These are phyloP conservation scores for Ophion ventricosus DNA, from an alignment of 2,888 invertebrate species.

Conservation along the genomic window DNA sequence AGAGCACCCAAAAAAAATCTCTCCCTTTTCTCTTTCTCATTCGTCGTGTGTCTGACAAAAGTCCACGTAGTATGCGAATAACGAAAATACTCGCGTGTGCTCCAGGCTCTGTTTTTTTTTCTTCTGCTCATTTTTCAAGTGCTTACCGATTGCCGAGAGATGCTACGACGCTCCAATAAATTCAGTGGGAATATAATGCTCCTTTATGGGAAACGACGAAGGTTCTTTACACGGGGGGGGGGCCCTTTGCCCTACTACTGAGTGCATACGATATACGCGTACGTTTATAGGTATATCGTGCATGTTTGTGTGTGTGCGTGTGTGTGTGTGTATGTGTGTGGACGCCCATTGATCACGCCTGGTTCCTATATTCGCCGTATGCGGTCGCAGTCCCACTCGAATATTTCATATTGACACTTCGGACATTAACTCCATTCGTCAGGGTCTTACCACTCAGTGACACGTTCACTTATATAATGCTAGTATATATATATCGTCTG, in stretches of 20 bases:
- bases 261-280: conserved; percentile 6
- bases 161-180: conserved; percentile 68
- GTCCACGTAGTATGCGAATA: conserved; percentile 38
- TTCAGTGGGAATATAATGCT: conserved; percentile 68
- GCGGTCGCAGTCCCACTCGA: conserved; percentile 69
- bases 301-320: conserved; percentile 16
- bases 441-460: conserved; percentile 70
- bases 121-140: conserved; percentile 51
- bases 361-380: conserved; percentile 63
- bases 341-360: conserved; percentile 73
- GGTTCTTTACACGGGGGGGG: conserved; percentile 54
- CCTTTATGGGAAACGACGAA: conserved; percentile 68
- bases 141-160: conserved; percentile 61
- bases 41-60: conserved; percentile 5
- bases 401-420: conserved; percentile 80
- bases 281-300: neutral
- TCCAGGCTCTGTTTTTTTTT: conserved; percentile 46
- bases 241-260: conserved; percentile 30
- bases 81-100: conserved; percentile 55
- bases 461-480: conserved; percentile 55
- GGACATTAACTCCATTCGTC: conserved; percentile 80
- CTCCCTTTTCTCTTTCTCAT: neutral
- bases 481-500: conserved; percentile 1
- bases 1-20: conserved; percentile 10
- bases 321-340: conserved; percentile 7